Conservation (phyloP, 2,888 invertebrate genomes). For the Synanthedon tipuliformis region DNA sequence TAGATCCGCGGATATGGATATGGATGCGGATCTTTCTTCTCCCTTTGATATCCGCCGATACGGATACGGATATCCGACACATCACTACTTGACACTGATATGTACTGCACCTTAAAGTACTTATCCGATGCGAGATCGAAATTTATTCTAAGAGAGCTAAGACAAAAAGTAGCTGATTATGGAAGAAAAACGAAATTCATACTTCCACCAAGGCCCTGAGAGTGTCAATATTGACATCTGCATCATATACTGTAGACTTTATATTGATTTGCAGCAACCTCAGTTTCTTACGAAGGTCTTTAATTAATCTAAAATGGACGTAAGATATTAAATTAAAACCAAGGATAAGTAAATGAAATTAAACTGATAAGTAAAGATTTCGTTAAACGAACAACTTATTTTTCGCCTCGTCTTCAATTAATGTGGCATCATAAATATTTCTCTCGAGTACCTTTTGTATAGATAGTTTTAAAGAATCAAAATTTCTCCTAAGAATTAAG, state of each 20-base stretch:
- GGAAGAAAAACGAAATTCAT: background rate
- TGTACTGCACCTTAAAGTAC: no score
- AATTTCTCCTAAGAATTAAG: conserved; percentile 18
- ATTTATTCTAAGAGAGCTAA: no score
- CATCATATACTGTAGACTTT: background rate
- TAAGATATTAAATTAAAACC: background rate
- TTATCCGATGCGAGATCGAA: no score
- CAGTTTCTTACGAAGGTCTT: background rate
- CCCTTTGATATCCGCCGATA: no score
- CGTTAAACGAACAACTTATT: conserved; percentile 19
- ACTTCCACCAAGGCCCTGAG: background rate
- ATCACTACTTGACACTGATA: no score
- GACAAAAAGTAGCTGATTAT: no score
- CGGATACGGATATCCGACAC: no score
- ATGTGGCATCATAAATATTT: conserved; percentile 9
- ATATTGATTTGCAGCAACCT: background rate
- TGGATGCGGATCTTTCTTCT: no score
- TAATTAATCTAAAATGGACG: background rate
- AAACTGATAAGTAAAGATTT: background rate
- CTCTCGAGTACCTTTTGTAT: conserved; percentile 10
- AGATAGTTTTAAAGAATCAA: conserved; percentile 10
- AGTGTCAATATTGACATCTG: background rate
- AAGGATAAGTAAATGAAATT: background rate
- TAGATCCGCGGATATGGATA: no score
- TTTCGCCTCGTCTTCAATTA: conserved; percentile 26